Conservation (phyloP, 2,888 invertebrate genomes). For the Eupelmus urozonus region DNA sequence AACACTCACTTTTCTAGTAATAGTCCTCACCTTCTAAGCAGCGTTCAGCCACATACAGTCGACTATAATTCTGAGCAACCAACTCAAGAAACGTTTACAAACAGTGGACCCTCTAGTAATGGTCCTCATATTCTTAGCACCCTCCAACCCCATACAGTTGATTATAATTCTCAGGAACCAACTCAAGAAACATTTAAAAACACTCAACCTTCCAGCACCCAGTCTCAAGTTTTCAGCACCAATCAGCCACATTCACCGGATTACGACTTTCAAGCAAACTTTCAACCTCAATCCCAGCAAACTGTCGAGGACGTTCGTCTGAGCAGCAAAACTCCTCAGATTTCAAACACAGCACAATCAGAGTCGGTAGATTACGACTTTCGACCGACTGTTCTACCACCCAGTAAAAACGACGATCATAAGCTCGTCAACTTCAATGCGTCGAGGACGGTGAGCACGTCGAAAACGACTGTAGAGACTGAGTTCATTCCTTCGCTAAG, state of each 20-base stretch:
- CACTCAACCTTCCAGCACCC: neutral
- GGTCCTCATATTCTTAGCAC: neutral
- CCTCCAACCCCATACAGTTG: neutral
- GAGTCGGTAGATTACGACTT: neutral
- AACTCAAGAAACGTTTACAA: neutral
- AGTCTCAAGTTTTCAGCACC: neutral
- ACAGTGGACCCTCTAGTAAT: neutral
- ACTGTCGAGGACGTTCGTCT: neutral
- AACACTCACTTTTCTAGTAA: neutral
- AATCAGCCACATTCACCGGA: neutral
- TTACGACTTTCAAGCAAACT: neutral
- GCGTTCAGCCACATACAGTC: neutral
- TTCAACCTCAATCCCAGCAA: neutral
- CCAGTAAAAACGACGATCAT: neutral
- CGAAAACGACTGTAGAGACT: slow-evolving; percentile 66
- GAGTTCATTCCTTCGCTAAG: slow-evolving; percentile 75
- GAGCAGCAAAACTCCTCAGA: neutral
- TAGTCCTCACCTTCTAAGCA: neutral
- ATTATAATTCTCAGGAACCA: neutral
- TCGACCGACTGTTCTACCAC: neutral
- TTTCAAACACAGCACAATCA: neutral
- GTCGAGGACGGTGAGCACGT: neutral
- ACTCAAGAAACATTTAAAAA: neutral
- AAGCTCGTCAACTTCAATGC: neutral
- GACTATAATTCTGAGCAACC: neutral